Evolutionary conservation across 2,797 vertebrate species (phyloP).

Genomic region (Smutsia temminckii): DNA sequence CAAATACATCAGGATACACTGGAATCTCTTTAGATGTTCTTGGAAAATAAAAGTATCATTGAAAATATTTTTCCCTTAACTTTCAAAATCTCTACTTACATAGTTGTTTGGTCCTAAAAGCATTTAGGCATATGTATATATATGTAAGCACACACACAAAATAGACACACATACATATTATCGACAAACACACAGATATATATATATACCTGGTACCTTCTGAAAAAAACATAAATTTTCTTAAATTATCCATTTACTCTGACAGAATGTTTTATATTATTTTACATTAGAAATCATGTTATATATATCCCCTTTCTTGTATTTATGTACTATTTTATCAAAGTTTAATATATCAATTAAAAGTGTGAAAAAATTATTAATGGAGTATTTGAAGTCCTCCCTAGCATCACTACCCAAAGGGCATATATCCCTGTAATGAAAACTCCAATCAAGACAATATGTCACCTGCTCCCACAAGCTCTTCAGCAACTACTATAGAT

Average conservation of each 20-base stretch:
- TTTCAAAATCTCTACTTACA: not conserved
- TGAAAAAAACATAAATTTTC: not conserved
- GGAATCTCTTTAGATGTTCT: not conserved
- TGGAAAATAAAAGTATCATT: not conserved
- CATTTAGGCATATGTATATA: not conserved
- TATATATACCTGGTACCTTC: not conserved
- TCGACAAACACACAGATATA: not conserved
- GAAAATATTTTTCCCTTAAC: not conserved
- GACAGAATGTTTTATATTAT: not conserved
- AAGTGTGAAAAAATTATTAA: not conserved
- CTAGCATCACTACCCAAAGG: not conserved
- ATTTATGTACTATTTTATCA: not conserved
- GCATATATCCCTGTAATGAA: not conserved
- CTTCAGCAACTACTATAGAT: not conserved
- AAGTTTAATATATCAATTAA: not conserved
- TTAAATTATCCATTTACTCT: not conserved
- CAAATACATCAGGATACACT: not conserved
- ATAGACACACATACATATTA: too few relatives aligned
- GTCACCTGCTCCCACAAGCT: not conserved
- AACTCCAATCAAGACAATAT: not conserved
- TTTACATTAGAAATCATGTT: not conserved
- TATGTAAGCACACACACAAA: not conserved
- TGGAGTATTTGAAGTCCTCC: not conserved
- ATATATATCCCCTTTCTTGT: not conserved
- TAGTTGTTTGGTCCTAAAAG: not conserved